phyloP scores from a whole-genome alignment of 2,797 vertebrate genomes.

The Anas bernieri region DNA sequence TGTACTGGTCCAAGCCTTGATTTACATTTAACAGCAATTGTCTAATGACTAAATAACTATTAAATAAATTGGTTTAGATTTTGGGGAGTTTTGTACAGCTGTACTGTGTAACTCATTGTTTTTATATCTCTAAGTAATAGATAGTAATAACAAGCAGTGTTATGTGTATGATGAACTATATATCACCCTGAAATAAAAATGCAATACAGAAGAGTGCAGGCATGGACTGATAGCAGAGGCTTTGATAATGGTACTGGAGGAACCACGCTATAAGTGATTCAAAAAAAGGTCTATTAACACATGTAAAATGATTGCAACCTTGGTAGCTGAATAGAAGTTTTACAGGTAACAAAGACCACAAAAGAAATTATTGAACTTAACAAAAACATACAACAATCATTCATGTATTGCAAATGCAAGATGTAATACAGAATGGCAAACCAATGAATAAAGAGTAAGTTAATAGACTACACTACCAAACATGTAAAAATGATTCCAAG shows the following conservation, averaged over 20 bases:
- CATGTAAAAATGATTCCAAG: neutral
- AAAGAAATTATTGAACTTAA: neutral
- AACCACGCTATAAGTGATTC: neutral
- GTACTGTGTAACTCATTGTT: neutral
- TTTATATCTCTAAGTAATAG: neutral
- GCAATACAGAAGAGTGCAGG: neutral
- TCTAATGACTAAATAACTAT: neutral
- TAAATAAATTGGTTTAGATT: neutral
- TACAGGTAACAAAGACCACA: neutral
- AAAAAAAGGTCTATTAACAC: neutral
- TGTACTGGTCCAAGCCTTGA: neutral
- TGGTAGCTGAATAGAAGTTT: neutral
- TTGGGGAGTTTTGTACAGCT: neutral
- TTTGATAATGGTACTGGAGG: neutral
- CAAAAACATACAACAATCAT: neutral
- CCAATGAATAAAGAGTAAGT: neutral
- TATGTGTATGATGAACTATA: neutral
- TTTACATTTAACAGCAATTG: neutral
- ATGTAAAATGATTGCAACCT: neutral
- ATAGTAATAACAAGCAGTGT: neutral
- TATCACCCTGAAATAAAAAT: neutral
- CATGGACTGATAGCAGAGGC: neutral
- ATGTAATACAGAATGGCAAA: neutral
- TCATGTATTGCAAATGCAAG: neutral
- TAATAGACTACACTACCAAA: neutral